phyloP scores from a whole-genome alignment of 2,797 vertebrate species.

The Fringilla coelebs region DNA sequence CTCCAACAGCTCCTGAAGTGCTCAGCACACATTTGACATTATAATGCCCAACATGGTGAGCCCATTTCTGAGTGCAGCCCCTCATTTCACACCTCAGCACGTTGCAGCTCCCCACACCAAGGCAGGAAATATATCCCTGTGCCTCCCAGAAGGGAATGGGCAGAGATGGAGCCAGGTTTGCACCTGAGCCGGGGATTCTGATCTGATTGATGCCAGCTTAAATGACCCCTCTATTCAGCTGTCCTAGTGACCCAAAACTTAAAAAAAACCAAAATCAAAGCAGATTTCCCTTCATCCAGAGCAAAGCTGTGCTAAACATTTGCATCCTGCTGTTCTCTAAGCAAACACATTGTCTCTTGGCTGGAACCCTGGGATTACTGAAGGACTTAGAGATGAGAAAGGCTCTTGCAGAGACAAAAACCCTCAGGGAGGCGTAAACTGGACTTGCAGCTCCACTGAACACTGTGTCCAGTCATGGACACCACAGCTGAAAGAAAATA shows the following conservation, averaged over 20 bases:
- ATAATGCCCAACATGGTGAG: fast-evolving
- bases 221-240: not conserved
- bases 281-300: not conserved
- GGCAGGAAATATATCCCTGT: not conserved
- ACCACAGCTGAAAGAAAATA: not conserved
- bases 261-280: not conserved
- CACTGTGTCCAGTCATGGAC: not conserved
- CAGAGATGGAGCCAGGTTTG: not conserved
- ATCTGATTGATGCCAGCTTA: not conserved
- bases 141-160: no score
- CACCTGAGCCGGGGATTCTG: not conserved
- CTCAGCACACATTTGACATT: not conserved
- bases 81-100: not conserved
- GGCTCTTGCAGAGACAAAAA: not conserved
- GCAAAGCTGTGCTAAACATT: not conserved
- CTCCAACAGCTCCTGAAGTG: not conserved
- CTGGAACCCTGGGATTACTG: not conserved
- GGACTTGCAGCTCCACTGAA: not conserved
- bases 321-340: not conserved
- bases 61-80: not conserved
- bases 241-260: not conserved
- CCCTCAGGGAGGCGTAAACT: not conserved
- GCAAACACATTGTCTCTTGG: not conserved
- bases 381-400: not conserved
- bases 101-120: not conserved